These are phyloP conservation scores for Delphinus delphis DNA, from an alignment of 2,113 vertebrate species.

Conservation along the genomic window DNA sequence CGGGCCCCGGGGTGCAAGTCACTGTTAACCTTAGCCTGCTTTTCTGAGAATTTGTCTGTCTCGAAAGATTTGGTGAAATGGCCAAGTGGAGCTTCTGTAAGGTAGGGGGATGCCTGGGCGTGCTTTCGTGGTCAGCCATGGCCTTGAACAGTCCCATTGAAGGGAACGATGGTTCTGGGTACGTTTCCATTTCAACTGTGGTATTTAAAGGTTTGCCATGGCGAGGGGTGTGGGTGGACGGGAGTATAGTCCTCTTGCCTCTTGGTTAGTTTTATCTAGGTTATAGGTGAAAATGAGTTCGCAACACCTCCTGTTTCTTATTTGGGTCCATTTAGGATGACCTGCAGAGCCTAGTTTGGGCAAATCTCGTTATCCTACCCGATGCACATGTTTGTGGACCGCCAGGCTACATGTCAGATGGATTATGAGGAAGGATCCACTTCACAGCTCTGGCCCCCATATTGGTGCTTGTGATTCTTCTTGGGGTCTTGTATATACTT, in stretches of 20 bases:
- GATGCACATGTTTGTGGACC: neutral
- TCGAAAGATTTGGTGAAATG: neutral
- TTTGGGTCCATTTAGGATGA: neutral
- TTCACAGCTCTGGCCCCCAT: neutral
- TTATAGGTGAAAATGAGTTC: conserved; percentile 59
- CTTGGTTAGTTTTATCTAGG: conserved; percentile 40
- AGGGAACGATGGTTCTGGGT: conserved; percentile 29
- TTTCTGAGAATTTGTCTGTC: conserved; percentile 38
- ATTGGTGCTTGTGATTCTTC: neutral
- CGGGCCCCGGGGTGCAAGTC: neutral
- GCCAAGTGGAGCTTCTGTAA: neutral
- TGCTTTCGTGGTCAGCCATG: conserved; percentile 27
- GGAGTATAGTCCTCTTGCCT: neutral
- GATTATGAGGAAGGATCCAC: neutral
- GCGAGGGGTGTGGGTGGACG: conserved; percentile 31
- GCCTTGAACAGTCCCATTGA: neutral
- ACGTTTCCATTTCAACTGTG: conserved; percentile 41
- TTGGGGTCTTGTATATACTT: neutral
- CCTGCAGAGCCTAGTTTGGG: neutral
- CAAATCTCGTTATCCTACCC: neutral
- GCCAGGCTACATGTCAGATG: neutral
- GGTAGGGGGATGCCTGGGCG: conserved; percentile 18
- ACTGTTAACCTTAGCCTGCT: neutral
- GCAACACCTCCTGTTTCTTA: neutral
- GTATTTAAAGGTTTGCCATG: neutral